Evolutionary conservation across 1,140 invertebrate species (phyloP).

Genomic region (Cydia fagiglandana): DNA sequence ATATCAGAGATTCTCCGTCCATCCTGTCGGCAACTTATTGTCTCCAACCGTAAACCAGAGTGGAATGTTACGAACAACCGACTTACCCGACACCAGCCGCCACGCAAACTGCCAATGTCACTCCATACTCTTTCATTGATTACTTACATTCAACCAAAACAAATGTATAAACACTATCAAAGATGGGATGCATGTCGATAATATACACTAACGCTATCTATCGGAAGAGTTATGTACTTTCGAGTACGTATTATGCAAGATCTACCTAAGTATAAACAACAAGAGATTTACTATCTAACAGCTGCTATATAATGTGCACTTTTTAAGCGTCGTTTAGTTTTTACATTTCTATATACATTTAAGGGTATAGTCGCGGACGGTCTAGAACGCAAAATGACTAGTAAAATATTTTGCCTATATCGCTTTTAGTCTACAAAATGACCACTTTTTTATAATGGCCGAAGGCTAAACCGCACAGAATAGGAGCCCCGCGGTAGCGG

Average conservation of each 20-base stretch:
- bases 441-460: no score
- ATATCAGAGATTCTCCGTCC: constrained; percentile 17
- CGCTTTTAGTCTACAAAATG: no score
- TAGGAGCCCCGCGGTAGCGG: no score
- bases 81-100: background rate
- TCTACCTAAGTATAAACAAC: background rate
- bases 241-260: background rate
- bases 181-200: background rate
- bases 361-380: no score
- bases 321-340: background rate
- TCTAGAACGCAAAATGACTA: no score
- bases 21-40: background rate
- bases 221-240: constrained; percentile 28
- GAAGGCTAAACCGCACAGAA: no score
- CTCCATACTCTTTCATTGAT: background rate
- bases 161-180: constrained; percentile 5
- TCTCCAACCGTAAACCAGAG: background rate
- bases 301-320: constrained; percentile 15
- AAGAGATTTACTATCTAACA: constrained; percentile 28
- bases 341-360: constrained; percentile 10
- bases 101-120: background rate
- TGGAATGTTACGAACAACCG: constrained; percentile 2
- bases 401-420: no score
- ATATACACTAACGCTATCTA: constrained; percentile 1
- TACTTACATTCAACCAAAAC: background rate